Base-by-base conservation (phyloP, 2,113 vertebrate genomes). In the Catharus bicknelli region DNA sequence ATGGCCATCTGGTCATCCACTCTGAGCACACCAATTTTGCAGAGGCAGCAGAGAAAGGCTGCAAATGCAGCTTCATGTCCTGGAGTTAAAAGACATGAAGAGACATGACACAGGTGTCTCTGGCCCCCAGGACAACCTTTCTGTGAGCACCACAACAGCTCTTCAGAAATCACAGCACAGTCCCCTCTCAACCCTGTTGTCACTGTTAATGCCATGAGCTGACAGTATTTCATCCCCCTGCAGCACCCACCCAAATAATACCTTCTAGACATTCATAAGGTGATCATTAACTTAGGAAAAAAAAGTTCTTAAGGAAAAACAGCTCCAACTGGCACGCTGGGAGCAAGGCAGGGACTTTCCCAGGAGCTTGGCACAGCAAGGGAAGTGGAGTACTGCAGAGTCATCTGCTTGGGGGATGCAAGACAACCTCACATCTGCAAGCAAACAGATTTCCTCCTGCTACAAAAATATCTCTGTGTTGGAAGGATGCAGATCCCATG, bases 41-140 rank as follows among this genome's bases (percentile, higher is more conserved):
- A 99, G 83, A 99, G 98, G 72, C 99, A 99, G 97, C 99, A 99
- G 48, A 99, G 98, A 95, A 99, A 99, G 10, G 98, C 98, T 38
- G 99, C 99, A 86, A 99, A 99, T 0, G 99, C 99, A 16, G 99
- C 99, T 96, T 99, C 99, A 0, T 99, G 99, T 83, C 99, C 99
- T 99, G 90, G 68, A 75, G 77, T 76, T 14, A 93, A 76, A 90
- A 73, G 62, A 79, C 30, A 81, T 5, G 11, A 53, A 87, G 72
- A 91, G 66, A 89, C 2, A n/a, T 78, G 57, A 66, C 69, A 38
- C 26, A 50, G 58, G 61, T 42, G 69, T 21, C 43, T 66, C 42
- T 70, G 27, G 30, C 53, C 43, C 72, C 17, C 55, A 79, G 43
- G 38, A 90, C 27, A 88, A 79, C 17, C 58, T 50, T 90, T 53